Evolutionary conservation across 2,888 invertebrate species (phyloP), one percentile per base, ranked within the genome.

Genomic region (Cynaeus angustus): DNA sequence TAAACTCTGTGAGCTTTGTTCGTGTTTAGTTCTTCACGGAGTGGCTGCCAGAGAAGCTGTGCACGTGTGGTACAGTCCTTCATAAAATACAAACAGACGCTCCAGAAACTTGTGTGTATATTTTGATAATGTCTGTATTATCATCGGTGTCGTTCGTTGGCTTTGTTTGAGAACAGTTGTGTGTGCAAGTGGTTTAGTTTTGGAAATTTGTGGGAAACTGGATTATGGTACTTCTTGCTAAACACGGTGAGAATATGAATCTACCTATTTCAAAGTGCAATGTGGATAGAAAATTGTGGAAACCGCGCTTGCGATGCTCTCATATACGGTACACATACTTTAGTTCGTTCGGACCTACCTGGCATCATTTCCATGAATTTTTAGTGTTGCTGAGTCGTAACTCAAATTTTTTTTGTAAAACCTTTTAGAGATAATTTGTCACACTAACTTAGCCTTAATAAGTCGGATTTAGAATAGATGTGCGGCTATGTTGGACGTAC

Each of bases 181-280:
- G 48, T 46, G 37, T 50, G 61, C 45, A 43, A 43, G 58, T 61
- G 61, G 41, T 5, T 12, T 16, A 37, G 14, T 46, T 46, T 12
- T 3, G 30, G 30, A 43, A 58, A 45, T 10, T 41, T 6, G 48
- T 33, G 59, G 26, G 43, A 38, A 66, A 8, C n/a, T n/a, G 53
- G 46, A 62, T 71, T 45, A 75, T 75, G 75, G 75, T 75, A 48
- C 69, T 74, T 12, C 72, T 75, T 56, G 75, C 75, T 48, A 75
- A 75, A 72, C 75, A 75, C 68, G 75, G 75, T 75, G 64, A 58
- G 73, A 13, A 41, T 13, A 12, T 41, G 4, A 6, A 12, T 41
- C 10, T 28, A 30, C 8, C 13, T 53, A 6, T 38, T 6, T 3
- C 38, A 10, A 38, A 53, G n/a, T n/a, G n/a, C n/a, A n/a, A n/a